Conservation (phyloP, 2,888 invertebrate genomes). For the Eledone cirrhosa region DNA sequence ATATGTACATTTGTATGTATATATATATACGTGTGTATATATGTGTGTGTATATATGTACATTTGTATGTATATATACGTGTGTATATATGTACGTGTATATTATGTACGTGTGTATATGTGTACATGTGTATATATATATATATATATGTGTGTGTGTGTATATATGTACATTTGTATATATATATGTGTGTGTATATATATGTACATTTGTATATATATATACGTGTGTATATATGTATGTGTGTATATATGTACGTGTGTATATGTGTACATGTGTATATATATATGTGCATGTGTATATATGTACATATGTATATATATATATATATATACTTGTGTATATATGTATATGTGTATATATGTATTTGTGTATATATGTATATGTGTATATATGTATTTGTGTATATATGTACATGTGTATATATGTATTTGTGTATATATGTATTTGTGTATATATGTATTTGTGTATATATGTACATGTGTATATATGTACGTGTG, state of each 20-base stretch:
- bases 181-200: neutral
- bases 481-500: neutral
- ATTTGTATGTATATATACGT: neutral
- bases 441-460: neutral
- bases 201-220: neutral
- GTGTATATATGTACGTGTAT: neutral
- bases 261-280: neutral
- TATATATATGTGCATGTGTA: neutral
- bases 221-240: neutral
- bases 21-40: too few relatives aligned
- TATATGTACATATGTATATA: neutral
- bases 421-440: constrained; percentile 10
- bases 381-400: neutral
- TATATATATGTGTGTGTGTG: neutral
- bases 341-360: neutral
- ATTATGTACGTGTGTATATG: neutral
- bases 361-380: neutral
- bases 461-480: neutral
- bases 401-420: neutral
- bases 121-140: neutral
- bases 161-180: neutral
- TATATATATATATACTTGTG: neutral
- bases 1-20: neutral
- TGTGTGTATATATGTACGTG: neutral
- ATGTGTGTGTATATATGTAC: neutral